Percentiles rank a stretch among this genome's conserved stretches.
phyloP scores from a whole-genome alignment of 2,797 vertebrate genomes.

The Oryzias sinensis region DNA sequence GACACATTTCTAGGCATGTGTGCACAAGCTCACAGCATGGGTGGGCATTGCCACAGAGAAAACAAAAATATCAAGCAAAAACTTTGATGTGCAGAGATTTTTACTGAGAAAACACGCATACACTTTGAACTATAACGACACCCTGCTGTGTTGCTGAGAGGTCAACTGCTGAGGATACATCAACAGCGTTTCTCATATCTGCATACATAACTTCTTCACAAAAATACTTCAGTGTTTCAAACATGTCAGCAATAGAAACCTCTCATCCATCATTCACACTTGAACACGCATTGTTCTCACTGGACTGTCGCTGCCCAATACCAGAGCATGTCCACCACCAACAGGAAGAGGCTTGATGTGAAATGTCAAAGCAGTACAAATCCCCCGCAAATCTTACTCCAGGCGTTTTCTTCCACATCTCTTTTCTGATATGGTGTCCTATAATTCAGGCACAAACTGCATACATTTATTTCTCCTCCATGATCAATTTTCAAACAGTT shows the following conservation, averaged over 20 bases:
- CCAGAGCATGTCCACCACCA: too few relatives aligned
- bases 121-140: conserved; percentile 47
- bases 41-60: conserved; percentile 36
- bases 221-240: conserved; percentile 24
- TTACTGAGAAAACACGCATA: conserved; percentile 40
- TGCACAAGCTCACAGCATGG: conserved; percentile 55
- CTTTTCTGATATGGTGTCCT: too few relatives aligned
- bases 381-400: too few relatives aligned
- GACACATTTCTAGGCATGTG: conserved; percentile 33
- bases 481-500: too few relatives aligned
- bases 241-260: conserved; percentile 42
- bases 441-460: too few relatives aligned
- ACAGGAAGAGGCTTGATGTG: too few relatives aligned
- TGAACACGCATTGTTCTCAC: not conserved
- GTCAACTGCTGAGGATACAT: conserved; percentile 49
- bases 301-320: too few relatives aligned
- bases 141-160: conserved; percentile 53
- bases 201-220: conserved; percentile 29
- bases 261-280: conserved; percentile 5
- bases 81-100: conserved; percentile 56
- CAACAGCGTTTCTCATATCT: conserved; percentile 34
- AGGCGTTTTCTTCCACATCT: too few relatives aligned
- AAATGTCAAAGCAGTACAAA: too few relatives aligned
- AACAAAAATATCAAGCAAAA: conserved; percentile 47
- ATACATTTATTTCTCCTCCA: too few relatives aligned